Evolutionary conservation across 2,797 vertebrate species (phyloP).

Genomic region (Pseudochirops corinnae): DNA sequence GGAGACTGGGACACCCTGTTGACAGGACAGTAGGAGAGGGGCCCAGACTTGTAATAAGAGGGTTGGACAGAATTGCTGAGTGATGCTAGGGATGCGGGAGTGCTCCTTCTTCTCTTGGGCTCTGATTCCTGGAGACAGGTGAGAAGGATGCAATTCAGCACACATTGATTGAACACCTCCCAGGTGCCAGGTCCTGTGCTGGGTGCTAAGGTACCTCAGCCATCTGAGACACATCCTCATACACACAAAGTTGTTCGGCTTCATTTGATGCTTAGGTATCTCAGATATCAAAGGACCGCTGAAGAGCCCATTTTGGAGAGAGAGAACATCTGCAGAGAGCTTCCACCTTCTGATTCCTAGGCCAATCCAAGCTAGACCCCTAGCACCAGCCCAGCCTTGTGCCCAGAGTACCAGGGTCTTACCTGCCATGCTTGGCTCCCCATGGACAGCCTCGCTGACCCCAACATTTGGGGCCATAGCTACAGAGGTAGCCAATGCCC

Average conservation of each 20-base stretch:
- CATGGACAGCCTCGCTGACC: neutral
- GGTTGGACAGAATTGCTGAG: neutral
- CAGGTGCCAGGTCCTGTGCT: neutral
- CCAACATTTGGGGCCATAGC: neutral
- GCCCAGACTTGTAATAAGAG: neutral
- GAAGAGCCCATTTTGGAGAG: constrained; percentile 28
- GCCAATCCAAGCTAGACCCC: neutral
- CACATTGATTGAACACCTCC: neutral
- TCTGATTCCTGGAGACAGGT: neutral
- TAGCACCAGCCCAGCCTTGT: neutral
- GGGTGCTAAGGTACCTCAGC: neutral
- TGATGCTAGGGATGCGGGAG: neutral
- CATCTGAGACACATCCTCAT: neutral
- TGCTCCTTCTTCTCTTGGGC: neutral
- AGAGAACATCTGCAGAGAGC: neutral
- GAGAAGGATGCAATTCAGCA: neutral
- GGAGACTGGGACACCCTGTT: neutral
- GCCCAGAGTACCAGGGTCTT: neutral
- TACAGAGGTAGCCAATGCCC: neutral
- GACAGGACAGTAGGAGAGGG: neutral
- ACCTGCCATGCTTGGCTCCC: neutral
- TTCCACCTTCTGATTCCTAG: neutral
- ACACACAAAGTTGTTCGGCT: neutral
- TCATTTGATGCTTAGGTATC: neutral
- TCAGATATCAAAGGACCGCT: neutral